Conservation (phyloP, 2,797 vertebrate genomes). For the Sebastes nivosus region DNA sequence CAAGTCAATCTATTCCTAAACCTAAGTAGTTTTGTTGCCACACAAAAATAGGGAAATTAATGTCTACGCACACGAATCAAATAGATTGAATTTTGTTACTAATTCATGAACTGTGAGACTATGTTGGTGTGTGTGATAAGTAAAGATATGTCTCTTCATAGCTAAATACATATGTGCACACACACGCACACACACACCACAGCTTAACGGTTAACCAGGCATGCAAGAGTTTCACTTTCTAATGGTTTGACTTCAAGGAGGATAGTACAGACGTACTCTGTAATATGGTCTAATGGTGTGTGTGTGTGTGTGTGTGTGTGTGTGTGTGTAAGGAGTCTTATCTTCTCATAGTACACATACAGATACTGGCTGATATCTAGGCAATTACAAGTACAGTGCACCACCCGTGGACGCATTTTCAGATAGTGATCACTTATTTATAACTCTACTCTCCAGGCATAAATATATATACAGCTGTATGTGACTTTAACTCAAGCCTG, state of each 20-base stretch:
- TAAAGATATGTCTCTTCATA: neutral
- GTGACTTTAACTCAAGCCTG: constrained; percentile 3
- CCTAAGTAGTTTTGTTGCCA: too few relatives aligned
- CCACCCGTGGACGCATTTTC: neutral
- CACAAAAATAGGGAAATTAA: too few relatives aligned
- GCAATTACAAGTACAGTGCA: neutral
- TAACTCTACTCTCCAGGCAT: neutral
- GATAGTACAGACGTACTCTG: neutral
- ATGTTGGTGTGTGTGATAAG: neutral
- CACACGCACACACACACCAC: too few relatives aligned
- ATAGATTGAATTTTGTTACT: too few relatives aligned
- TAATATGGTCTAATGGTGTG: neutral
- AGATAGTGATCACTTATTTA: constrained; percentile 32
- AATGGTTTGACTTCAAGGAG: neutral
- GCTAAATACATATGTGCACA: neutral
- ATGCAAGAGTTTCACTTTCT: neutral
- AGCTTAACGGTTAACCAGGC: neutral
- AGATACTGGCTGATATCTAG: neutral
- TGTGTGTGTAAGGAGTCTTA: neutral
- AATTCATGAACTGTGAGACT: neutral
- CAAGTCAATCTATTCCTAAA: too few relatives aligned
- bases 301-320: neutral
- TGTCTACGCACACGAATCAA: too few relatives aligned
- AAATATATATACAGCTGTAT: neutral
- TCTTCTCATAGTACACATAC: neutral